Conservation (phyloP, 35 echinoderm and acorn worm species). For the Holothuria glaberrima region DNA sequence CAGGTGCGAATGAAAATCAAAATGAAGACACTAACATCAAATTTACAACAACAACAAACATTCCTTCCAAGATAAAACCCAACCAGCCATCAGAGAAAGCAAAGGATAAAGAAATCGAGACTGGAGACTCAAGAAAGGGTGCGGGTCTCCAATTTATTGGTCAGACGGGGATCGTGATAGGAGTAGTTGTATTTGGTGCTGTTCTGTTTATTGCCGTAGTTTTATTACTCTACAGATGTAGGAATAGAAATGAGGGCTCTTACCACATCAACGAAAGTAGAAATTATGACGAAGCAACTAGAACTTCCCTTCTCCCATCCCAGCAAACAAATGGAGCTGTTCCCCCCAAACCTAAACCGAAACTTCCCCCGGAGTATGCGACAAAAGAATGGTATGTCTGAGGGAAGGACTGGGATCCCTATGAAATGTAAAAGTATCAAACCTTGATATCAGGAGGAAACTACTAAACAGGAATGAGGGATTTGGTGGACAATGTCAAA, state of each 20-base stretch:
- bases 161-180: constrained; percentile 80
- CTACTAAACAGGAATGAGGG: background rate
- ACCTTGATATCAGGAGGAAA: background rate
- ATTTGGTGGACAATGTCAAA: background rate
- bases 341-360: constrained; percentile 92
- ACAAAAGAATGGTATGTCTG: constrained; percentile 97
- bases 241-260: constrained; percentile 96
- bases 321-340: constrained; percentile 83
- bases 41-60: constrained; percentile 39
- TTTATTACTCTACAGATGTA: constrained; percentile 84
- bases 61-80: background rate
- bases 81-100: background rate
- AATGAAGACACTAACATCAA: constrained; percentile 4
- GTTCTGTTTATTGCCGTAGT: constrained; percentile 74
- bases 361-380: constrained; percentile 91
- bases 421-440: background rate
- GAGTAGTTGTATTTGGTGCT: constrained; percentile 66
- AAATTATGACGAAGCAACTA: constrained; percentile 87
- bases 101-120: background rate
- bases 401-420: background rate
- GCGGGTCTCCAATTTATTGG: constrained; percentile 74
- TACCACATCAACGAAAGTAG: constrained; percentile 99
- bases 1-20: constrained; percentile 3
- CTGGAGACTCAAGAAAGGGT: background rate
- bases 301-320: constrained; percentile 77